Evolutionary conservation across 2,113 vertebrate species (phyloP), one percentile per base, ranked within the genome.

Genomic region (Oriolus oriolus): DNA sequence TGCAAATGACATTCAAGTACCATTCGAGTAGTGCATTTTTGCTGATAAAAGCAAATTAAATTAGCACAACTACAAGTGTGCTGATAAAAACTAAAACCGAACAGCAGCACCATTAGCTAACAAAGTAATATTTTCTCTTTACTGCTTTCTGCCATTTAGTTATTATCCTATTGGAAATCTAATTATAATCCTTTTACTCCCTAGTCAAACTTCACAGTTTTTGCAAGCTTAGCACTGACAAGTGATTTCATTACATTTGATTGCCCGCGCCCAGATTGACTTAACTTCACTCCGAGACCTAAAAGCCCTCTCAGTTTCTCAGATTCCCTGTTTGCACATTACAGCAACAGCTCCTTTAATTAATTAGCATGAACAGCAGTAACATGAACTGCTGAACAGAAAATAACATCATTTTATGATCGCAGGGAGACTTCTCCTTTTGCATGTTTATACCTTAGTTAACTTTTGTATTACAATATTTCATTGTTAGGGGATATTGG

Each of bases 231-330:
- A 98, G 98, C 98, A 98, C 98, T 98, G 98, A 99, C 98, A 98
- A 98, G 98, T 98, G 98, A 99, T 98, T 99, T 99, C 98, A 99
- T 99, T 99, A 98, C 97, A 97, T 99, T 99, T 99, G 98, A 98
- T 99, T 98, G 98, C 98, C 97, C 75, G 89, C 49, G 89, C 97
- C 97, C 97, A 98, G 98, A 98, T 97, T 98, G 98, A 98, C 97
- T 98, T 97, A 96, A 98, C 98, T 98, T 98, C 98, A 97, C 97
- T 98, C 93, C 39, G 89, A 98, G 97, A 98, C 96, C 98, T 98
- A 98, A 98, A 98, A 98, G 98, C 98, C 97, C 97, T 98, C 97
- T 98, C 96, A 96, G 97, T 98, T 98, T 98, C 98, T 98, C 98
- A 98, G 98, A 98, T 98, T 98, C 98, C 98, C 97, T 98, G 97